Evolutionary conservation across 1,140 invertebrate species (phyloP), one percentile per base, ranked within the genome.

Genomic region (Ips nitidus): DNA sequence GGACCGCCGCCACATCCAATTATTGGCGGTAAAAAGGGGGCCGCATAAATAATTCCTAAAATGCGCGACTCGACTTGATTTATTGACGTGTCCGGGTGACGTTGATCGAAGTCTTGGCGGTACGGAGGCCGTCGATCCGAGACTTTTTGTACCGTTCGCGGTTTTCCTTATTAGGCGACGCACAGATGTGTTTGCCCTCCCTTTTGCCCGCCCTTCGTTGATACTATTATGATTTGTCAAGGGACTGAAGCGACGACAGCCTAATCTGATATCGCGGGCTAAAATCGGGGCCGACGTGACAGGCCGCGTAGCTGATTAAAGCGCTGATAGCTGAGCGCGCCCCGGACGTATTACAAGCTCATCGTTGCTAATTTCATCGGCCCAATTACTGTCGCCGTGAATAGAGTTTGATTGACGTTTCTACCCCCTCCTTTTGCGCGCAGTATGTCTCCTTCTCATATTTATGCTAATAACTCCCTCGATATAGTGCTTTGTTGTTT

Each of bases 281-380:
- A 41, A 65, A 65, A 65, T 65, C 63, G 42, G 63, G 36, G 53
- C 42, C 63, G 63, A 65, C 63, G 52, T 65, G 63, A 65, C 63
- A 65, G 45, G 50, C 63, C 52, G 63, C 63, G 42, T 65, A 55
- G 50, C 63, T 65, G 63, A 65, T 65, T 65, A 65, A 65, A 37
- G 50, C 40, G 43, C 60, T 50, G 60, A 63, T 63, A 63, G 60
- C 60, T 50, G 60, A 63, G 45, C 60, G 45, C 60, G 39, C 45
- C 52, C 50, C 52, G 45, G 43, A 63, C 8, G 45, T 40, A 52
- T 43, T 61, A 61, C 42, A 61, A 43, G 59, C 59, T 61, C 59
- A 61, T 63, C 60, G 60, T 39, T 52, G 60, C 60, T 63, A 63
- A 63, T 63, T 63, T 63, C 60, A 63, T 63, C 60, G 36, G 7